Evolutionary conservation across 2,797 vertebrate genomes (phyloP).

Genomic region (Acrocephalus scirpaceus): DNA sequence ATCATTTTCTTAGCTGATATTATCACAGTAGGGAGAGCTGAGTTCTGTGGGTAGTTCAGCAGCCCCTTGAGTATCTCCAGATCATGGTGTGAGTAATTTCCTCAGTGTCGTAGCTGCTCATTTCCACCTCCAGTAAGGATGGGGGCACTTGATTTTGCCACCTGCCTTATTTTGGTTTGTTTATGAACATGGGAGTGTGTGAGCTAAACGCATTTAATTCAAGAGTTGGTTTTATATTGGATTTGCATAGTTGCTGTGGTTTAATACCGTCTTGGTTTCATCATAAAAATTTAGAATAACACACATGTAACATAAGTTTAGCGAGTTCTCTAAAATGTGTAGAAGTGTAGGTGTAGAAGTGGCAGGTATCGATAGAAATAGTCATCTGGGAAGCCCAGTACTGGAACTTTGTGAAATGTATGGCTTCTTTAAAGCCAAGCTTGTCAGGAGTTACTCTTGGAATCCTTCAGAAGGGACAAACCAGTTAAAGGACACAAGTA

Average conservation of each 20-base stretch:
- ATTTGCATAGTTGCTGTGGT: not conserved
- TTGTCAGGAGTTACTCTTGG: not conserved
- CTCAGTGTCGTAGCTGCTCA: not conserved
- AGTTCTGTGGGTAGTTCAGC: not conserved
- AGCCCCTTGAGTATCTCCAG: not conserved
- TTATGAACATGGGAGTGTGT: not conserved
- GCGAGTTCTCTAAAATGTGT: not conserved
- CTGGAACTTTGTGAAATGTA: not conserved
- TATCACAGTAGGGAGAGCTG: not conserved
- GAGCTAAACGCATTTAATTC: not conserved
- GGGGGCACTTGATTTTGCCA: not conserved
- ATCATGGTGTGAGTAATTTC: not conserved
- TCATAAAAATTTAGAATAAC: not conserved
- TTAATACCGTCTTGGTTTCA: not conserved
- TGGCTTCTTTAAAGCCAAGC: not conserved
- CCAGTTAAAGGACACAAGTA: not conserved
- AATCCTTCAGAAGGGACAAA: not conserved
- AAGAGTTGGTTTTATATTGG: not conserved
- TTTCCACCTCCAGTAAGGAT: not conserved
- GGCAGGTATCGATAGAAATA: not conserved
- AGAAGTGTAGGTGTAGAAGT: not conserved
- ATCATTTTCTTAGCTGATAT: not conserved
- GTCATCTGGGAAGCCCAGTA: not conserved
- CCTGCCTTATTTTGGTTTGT: not conserved
- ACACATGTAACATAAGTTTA: accelerated